Conservation (phyloP, 2,113 vertebrate species). For the Eira barbara region DNA sequence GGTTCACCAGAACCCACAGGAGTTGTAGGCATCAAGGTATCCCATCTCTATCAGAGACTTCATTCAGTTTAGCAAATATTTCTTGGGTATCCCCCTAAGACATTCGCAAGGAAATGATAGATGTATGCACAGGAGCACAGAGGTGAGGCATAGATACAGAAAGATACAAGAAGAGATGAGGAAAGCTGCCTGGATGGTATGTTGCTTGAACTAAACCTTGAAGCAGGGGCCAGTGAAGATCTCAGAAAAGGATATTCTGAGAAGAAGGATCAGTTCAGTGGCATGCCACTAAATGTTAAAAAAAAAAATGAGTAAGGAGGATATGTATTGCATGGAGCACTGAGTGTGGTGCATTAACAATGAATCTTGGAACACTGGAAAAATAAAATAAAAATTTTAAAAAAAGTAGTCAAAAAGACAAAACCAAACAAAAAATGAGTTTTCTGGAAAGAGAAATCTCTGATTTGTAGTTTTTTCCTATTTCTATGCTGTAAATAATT, state of each 20-base stretch:
- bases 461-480: neutral
- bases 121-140: neutral
- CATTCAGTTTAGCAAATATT: neutral
- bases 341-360: too few relatives aligned
- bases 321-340: too few relatives aligned
- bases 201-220: conserved; percentile 19
- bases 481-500: neutral
- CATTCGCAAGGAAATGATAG: neutral
- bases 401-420: too few relatives aligned
- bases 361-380: too few relatives aligned
- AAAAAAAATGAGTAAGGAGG: neutral
- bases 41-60: neutral
- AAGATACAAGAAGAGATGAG: neutral
- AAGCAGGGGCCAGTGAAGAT: neutral
- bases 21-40: neutral
- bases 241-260: neutral
- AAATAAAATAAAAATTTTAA: too few relatives aligned
- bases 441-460: neutral
- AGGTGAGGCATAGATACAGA: neutral
- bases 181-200: neutral
- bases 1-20: neutral
- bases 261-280: neutral
- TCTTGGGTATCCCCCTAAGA: neutral
- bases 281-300: neutral
- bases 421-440: neutral